A percentile compares a stretch with the other conserved stretches of the same genome.
Evolutionary conservation across 1,140 invertebrate species (phyloP).

Genomic region (Vollenhovia emeryi): DNA sequence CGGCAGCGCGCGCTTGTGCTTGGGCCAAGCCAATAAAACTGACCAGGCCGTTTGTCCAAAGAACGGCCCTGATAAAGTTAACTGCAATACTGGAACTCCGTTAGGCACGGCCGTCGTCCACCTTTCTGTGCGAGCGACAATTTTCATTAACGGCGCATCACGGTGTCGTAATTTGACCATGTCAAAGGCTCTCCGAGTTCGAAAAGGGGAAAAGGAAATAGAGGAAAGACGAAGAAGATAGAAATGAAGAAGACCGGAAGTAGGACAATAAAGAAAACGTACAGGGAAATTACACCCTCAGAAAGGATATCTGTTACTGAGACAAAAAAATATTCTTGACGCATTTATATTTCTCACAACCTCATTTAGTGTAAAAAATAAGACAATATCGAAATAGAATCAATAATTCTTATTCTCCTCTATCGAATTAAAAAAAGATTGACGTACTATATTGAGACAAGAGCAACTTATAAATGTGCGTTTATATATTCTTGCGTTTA

Average conservation of each 20-base stretch:
- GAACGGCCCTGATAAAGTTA: constrained; percentile 31
- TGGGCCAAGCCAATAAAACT: constrained; percentile 34
- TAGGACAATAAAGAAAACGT: neutral
- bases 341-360: no score
- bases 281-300: neutral
- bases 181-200: neutral
- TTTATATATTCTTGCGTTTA: no score
- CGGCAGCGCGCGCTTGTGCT: neutral
- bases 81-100: constrained; percentile 14
- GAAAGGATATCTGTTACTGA: no score
- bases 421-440: no score
- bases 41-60: constrained; percentile 20
- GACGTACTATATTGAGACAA: no score
- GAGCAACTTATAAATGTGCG: no score
- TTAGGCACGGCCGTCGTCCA: constrained; percentile 22
- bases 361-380: no score
- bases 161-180: constrained; percentile 11
- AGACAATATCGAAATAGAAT: no score
- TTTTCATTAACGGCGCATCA: constrained; percentile 31
- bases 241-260: neutral
- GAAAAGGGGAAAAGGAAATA: neutral
- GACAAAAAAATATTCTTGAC: no score
- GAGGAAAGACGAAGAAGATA: neutral
- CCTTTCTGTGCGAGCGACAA: constrained; percentile 25
- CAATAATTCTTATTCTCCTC: no score